phyloP scores from a whole-genome alignment of 2,888 invertebrate genomes.

The Gisinianus flammeolus region DNA sequence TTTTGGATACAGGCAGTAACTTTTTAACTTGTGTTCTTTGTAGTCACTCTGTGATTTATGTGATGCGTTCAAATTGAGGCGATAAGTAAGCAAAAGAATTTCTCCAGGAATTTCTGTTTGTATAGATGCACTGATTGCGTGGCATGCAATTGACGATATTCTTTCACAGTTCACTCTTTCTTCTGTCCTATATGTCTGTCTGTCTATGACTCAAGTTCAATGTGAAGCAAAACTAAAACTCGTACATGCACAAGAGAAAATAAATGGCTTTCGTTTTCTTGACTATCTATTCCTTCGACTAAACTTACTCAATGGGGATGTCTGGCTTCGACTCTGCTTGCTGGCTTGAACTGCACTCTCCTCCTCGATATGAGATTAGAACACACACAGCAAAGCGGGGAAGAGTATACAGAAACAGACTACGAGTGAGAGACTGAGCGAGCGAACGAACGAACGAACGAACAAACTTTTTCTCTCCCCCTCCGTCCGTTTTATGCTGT shows the following conservation, averaged over 20 bases:
- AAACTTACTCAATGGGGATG: slow-evolving; percentile 26
- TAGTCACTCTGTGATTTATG: neutral
- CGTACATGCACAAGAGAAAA: slow-evolving; percentile 8
- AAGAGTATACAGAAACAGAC: slow-evolving; percentile 17
- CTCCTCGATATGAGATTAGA: slow-evolving; percentile 16
- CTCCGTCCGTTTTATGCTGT: slow-evolving; percentile 27
- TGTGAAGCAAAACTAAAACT: slow-evolving; percentile 25
- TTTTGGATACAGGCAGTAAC: too few species aligned
- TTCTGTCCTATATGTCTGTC: neutral
- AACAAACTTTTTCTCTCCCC: slow-evolving; percentile 33
- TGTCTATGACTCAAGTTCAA: slow-evolving; percentile 17
- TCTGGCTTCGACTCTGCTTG: slow-evolving; percentile 26
- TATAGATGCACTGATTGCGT: neutral
- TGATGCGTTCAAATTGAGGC: neutral
- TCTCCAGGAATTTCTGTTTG: neutral
- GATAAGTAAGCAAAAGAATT: slow-evolving; percentile 8
- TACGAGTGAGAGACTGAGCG: slow-evolving; percentile 13
- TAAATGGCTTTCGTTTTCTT: slow-evolving; percentile 19
- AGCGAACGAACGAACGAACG: too few species aligned
- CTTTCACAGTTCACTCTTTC: neutral
- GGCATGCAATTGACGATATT: too few species aligned
- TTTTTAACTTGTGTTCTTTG: too few species aligned
- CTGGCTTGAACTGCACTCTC: neutral
- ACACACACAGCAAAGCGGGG: neutral
- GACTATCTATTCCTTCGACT: neutral